Conservation (phyloP, 2,888 invertebrate species). For the Mantis religiosa region DNA sequence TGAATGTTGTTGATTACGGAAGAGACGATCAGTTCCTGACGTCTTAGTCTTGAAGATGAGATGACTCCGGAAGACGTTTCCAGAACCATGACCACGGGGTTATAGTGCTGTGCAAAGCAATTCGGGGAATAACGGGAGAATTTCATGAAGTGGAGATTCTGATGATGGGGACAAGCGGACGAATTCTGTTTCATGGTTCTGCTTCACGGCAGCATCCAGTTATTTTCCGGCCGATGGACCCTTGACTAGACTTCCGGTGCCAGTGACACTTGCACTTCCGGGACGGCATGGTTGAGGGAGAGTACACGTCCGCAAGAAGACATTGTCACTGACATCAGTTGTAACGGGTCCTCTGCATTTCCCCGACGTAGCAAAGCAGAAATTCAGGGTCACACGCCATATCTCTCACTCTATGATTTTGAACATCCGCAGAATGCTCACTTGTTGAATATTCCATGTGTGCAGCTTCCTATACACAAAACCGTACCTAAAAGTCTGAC, state of each 20-base stretch:
- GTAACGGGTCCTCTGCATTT: background rate
- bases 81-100: too few species aligned
- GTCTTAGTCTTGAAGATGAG: too few species aligned
- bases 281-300: background rate
- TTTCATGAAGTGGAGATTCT: background rate
- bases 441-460: too few species aligned
- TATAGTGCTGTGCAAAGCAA: background rate
- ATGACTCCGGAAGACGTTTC: too few species aligned
- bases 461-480: too few species aligned
- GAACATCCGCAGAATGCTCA: too few species aligned
- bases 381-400: background rate
- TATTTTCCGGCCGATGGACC: constrained; percentile 26
- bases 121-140: background rate
- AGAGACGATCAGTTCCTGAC: too few species aligned
- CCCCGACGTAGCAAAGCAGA: background rate
- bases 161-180: background rate
- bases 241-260: constrained; percentile 24
- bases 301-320: background rate
- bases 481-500: too few species aligned
- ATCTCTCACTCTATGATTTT: background rate
- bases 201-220: constrained; percentile 24
- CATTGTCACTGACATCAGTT: background rate
- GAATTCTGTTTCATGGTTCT: background rate
- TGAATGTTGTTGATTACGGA: too few species aligned
- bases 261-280: constrained; percentile 28